Base-by-base conservation (phyloP, 2,113 vertebrate species). In the western clawed frog (Xenopus tropicalis) region DNA sequence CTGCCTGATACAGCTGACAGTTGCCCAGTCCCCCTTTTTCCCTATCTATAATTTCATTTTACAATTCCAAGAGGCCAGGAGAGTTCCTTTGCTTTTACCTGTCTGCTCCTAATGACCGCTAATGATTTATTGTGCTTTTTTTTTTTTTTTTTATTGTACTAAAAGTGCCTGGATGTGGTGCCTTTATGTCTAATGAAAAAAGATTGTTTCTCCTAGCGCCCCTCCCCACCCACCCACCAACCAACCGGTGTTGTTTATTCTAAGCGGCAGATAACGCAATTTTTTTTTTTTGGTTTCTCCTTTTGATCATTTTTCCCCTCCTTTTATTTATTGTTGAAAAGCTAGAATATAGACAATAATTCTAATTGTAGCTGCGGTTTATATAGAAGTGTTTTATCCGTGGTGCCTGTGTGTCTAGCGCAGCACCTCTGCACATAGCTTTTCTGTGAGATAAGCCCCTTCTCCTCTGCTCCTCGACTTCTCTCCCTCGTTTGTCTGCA, bases 371-470 rank as follows among this genome's bases (percentile, higher is more conserved):
- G 88, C 88, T 85, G 86, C 86, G 87, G 91, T 89, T 90, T 90
- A 89, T 91, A 91, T 88, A 89, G 90, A 80, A 86, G 87, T 89
- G 87, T 90, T 91, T 90, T 90, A 90, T 93, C 86, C 89, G 82
- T 89, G 95, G 95, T 97, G 96, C 95, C 95, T 93, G 88, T 80
- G 91, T 97, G 95, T 97, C 96, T 98, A 88, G 91, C 85, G 80
- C 84, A 89, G 90, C 95, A 96, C 95, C 96, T 97, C 96, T 93
- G 93, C 91, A 93, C 94, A 97, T 97, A 95, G 90, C 93, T 96
- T 88, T 86, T 87, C 86, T 87, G 91, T 96, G 95, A 96, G 95
- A 96, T 98, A 96, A 98, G 93, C 89, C 82, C 79, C 83, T 82
- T 90, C 88, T 90, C 85, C 84, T 84, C 80, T 17, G 46, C 88